These are phyloP conservation scores for Keiferia lycopersicella DNA, from an alignment of 2,888 invertebrate species.

Conservation along the genomic window DNA sequence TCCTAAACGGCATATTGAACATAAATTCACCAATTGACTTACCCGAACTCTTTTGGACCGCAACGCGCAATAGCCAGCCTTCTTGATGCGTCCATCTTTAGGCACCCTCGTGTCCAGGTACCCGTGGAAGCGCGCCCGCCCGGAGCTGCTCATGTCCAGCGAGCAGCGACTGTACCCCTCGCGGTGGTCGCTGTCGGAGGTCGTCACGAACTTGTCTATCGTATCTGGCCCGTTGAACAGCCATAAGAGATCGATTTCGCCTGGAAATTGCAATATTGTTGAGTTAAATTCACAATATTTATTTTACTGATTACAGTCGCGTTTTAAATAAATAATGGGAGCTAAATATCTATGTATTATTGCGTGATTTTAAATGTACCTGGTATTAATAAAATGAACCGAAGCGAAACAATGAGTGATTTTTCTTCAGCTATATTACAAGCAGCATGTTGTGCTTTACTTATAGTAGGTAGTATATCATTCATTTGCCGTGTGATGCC, in stretches of 20 bases:
- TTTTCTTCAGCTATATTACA: no score
- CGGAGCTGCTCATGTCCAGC: constrained; percentile 84
- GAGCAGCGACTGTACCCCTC: constrained; percentile 90
- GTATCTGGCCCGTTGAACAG: constrained; percentile 84
- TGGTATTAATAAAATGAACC: no score
- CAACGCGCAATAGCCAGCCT: constrained; percentile 92
- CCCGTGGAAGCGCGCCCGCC: constrained; percentile 88
- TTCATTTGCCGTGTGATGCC: no score
- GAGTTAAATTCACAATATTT: background rate
- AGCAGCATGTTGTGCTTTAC: no score
- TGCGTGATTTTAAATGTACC: no score
- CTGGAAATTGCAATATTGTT: constrained; percentile 48
- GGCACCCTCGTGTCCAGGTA: constrained; percentile 85
- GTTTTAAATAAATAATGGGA: no score
- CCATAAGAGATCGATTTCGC: constrained; percentile 88
- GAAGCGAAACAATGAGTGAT: no score
- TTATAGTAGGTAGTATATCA: no score
- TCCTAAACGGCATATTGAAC: no score
- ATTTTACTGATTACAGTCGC: no score
- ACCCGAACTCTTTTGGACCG: constrained; percentile 85
- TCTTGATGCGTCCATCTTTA: constrained; percentile 89
- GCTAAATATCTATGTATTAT: no score
- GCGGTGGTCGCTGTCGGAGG: constrained; percentile 90
- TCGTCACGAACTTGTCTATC: constrained; percentile 86
- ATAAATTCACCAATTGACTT: constrained; percentile 44